These are phyloP conservation scores for Pemphigus obesinymphae DNA, from an alignment of 1,140 invertebrate species.

Conservation along the genomic window DNA sequence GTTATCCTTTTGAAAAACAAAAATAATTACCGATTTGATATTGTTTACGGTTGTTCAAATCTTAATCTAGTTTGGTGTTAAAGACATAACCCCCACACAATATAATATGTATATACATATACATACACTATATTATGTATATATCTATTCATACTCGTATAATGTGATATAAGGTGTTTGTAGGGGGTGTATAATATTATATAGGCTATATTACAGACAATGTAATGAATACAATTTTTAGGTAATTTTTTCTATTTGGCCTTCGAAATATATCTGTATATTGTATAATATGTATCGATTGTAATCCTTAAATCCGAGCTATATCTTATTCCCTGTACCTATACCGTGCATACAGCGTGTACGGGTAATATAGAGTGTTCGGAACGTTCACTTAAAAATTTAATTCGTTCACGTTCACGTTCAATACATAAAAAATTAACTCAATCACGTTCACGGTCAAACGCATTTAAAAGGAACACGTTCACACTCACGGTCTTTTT, in stretches of 20 bases:
- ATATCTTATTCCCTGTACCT: too few species aligned
- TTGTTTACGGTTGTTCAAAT: conserved; percentile 8
- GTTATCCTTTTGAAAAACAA: neutral
- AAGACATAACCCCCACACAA: neutral
- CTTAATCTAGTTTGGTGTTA: neutral
- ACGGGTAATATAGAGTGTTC: too few species aligned
- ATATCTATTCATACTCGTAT: neutral
- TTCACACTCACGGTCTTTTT: too few species aligned
- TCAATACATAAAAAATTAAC: too few species aligned
- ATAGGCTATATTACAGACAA: neutral
- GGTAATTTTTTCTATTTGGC: neutral
- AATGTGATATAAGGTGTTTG: neutral
- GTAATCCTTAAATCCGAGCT: too few species aligned
- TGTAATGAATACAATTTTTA: too few species aligned
- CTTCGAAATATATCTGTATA: neutral
- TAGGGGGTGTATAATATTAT: neutral
- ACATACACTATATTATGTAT: neutral
- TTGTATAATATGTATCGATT: too few species aligned
- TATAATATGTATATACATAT: neutral
- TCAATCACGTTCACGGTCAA: too few species aligned
- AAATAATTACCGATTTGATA: conserved; percentile 6
- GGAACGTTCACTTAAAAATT: too few species aligned
- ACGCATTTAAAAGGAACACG: too few species aligned
- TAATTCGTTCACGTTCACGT: too few species aligned
- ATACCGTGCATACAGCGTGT: too few species aligned